Percentiles rank a stretch among this genome's conserved stretches.
Evolutionary conservation across 2,797 vertebrate genomes (phyloP).

Genomic region (Pterois miles): DNA sequence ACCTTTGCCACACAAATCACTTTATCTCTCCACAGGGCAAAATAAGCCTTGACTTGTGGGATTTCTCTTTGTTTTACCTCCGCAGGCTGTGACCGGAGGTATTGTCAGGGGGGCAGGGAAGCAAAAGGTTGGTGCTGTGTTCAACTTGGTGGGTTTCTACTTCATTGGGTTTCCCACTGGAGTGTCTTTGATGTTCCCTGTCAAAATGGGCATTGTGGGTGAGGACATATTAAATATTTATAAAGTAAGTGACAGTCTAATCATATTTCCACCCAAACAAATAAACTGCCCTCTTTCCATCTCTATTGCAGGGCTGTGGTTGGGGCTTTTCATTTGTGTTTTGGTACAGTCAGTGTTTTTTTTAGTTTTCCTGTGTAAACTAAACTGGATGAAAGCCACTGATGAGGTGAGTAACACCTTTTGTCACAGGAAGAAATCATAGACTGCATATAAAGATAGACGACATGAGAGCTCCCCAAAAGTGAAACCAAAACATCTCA

Average conservation of each 20-base stretch:
- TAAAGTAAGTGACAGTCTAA: not conserved
- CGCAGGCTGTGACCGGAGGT: constrained; percentile 84
- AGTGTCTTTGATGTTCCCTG: constrained; percentile 88
- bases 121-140: constrained; percentile 86
- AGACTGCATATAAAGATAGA: too few species aligned
- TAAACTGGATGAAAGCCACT: constrained; percentile 88
- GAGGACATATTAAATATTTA: constrained; percentile 30
- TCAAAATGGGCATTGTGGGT: constrained; percentile 88
- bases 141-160: constrained; percentile 86
- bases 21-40: not conserved
- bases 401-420: constrained; percentile 81
- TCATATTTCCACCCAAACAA: not conserved
- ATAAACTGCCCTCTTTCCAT: not conserved
- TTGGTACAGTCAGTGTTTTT: constrained; percentile 83
- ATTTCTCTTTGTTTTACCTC: constrained; percentile 11
- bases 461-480: too few species aligned
- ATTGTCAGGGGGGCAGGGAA: constrained; percentile 89
- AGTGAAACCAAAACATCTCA: too few species aligned
- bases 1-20: not conserved
- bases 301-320: constrained; percentile 85
- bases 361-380: constrained; percentile 77
- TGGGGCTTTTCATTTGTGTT: constrained; percentile 83
- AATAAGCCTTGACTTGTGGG: not conserved
- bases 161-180: constrained; percentile 87
- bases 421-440: not conserved